Base-by-base conservation (phyloP, 2,797 vertebrate species). In the Dromococcyx pavoninus region DNA sequence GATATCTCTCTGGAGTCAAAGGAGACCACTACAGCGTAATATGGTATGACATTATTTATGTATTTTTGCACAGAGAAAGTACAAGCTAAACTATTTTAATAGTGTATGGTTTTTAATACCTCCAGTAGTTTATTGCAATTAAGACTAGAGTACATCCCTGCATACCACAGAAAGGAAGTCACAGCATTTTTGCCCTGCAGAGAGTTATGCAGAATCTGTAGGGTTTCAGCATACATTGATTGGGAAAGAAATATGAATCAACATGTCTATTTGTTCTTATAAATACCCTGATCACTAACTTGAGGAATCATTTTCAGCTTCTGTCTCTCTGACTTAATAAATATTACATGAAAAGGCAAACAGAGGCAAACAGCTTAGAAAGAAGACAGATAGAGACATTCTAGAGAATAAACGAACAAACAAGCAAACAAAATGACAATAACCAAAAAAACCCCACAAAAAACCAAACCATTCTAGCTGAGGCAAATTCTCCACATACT, bases 1-100 rank as follows among this genome's bases (percentile, higher is more conserved):
- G n/a, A 19, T 33, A 25, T 28, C 6, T 28, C 15, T n/a, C 22
- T 35, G 9, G 27, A 7, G 5, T 5, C 56, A 72, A 57, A 70
- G 46, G 10, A 33, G 33, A 46, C 11, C 18, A 18, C 10, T 1
- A 0, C 1, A 2, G 71, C 8, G 23, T 32, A 35, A 24, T 28
- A 24, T 24, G 18, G 24, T 28, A 24, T 24, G 18, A 12, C 21
- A 43, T 2, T 60, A 24, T 41, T 83, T 51, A 21, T 3, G 0
- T 53, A 7, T 39, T 67, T 25, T 81, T 46, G 25, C 12, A 37
- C 15, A 19, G 13, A 9, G 11, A 54, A 85, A 66, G 4, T 15
- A 14, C 15, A 72, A 69, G 9, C 27, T 69, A 50, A 82, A 56
- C 12, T 56, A 27, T 9, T 56, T 82, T 11, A 86, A 10, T 28